These are phyloP conservation scores for Suncus etruscus DNA, from an alignment of 2,113 vertebrate species.

Conservation along the genomic window DNA sequence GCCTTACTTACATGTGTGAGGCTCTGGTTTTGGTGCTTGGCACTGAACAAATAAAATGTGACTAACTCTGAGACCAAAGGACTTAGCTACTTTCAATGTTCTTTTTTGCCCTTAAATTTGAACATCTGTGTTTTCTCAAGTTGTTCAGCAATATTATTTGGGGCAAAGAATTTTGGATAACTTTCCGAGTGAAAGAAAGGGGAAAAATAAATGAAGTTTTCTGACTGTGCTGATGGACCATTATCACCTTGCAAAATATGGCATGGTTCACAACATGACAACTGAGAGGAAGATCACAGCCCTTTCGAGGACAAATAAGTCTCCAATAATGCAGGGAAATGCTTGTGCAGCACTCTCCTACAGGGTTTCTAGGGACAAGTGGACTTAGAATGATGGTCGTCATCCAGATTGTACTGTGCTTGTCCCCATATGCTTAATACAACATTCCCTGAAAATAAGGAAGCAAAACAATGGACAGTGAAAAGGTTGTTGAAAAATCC, in stretches of 20 bases:
- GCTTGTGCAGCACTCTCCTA: not conserved
- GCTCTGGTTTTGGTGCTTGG: too few relatives aligned
- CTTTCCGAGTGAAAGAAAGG: not conserved
- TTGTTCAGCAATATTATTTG: not conserved
- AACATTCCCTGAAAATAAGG: slow-evolving; percentile 11
- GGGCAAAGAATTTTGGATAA: not conserved
- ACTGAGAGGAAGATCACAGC: not conserved
- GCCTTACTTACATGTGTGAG: too few relatives aligned
- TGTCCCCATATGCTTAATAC: not conserved
- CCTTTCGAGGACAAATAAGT: not conserved
- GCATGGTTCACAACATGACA: not conserved
- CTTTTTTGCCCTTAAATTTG: slow-evolving; percentile 16
- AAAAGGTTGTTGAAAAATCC: not conserved
- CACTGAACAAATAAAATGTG: not conserved
- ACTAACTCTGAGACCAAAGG: not conserved
- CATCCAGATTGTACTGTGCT: slow-evolving; percentile 2
- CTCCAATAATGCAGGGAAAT: not conserved
- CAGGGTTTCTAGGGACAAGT: not conserved
- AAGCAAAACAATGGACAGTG: not conserved
- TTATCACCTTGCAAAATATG: not conserved
- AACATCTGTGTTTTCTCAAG: slow-evolving; percentile 27
- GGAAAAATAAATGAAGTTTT: not conserved
- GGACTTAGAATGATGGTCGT: not conserved
- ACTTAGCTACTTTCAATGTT: too few relatives aligned
- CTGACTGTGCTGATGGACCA: not conserved